Evolutionary conservation across 2,113 vertebrate species (phyloP), one percentile per base, ranked within the genome.

Genomic region (Anser brachyrhynchus): DNA sequence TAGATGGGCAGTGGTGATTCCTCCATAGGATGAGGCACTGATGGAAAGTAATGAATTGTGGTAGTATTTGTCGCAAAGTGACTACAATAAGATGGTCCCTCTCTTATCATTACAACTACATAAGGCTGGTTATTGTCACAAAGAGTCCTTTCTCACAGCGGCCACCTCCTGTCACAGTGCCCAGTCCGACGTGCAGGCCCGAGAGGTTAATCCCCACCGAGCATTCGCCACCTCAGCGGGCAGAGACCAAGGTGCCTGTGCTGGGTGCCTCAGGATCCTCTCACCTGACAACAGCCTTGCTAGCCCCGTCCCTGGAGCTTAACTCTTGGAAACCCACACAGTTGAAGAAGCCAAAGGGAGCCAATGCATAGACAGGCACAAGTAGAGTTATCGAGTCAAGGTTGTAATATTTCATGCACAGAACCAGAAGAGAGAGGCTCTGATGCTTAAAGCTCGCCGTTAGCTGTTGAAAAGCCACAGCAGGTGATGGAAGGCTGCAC

Each of bases 21-120:
- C 96, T 97, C 97, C 97, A 97, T 97, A 97, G 97, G 96, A 93
- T 97, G 95, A 97, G 92, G 93, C 97, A 96, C 97, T 97, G 97
- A 97, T 97, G 96, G 97, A 97, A 97, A 97, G 97, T 97, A 97
- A 97, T 97, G 96, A 97, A 97, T 97, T 75, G 95, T 97, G 95
- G 97, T 96, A 97, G 96, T 97, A 97, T 97, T 96, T 95, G 96
- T 97, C 91, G 58, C 93, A 97, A 95, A 97, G 92, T 93, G 93
- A 97, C 95, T 96, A 93, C 87, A 97, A 93, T 90, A 95, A 96
- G 95, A 96, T 4, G 96, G 96, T 95, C 83, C 96, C 95, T 97
- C 82, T 93, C 95, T 96, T 97, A 97, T 77, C 82, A 81, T 94
- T 94, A 93, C 64, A 94, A 70, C 93, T 96, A 95, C 52, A n/a